phyloP scores from a whole-genome alignment of 2,797 vertebrate species.

The Nyctibius grandis region DNA sequence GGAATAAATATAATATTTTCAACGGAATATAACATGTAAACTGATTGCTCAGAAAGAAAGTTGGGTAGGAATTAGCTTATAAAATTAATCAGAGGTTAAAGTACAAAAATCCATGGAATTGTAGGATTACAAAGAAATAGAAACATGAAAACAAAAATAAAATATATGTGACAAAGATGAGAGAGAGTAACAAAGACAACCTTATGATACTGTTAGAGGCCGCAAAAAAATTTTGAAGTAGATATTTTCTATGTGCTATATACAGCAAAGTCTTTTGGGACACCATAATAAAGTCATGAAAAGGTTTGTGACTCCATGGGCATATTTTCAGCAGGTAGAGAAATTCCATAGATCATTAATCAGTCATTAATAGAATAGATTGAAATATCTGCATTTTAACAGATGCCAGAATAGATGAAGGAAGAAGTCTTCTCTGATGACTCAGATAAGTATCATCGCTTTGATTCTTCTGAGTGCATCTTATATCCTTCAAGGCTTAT shows the following conservation, averaged over 20 bases:
- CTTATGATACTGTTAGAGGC: background rate
- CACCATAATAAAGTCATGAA: background rate
- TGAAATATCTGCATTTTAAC: slow-evolving; percentile 52
- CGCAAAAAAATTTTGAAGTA: background rate
- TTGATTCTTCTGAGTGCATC: slow-evolving; percentile 27
- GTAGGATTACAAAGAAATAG: background rate
- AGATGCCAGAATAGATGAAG: slow-evolving; percentile 35
- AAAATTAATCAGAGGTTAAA: background rate
- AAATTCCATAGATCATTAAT: slow-evolving; percentile 49
- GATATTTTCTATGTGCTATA: background rate
- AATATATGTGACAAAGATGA: background rate
- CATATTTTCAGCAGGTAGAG: slow-evolving; percentile 21
- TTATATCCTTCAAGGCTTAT: slow-evolving; percentile 60
- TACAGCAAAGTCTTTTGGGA: background rate
- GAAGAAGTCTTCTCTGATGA: slow-evolving; percentile 40
- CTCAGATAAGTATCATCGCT: slow-evolving; percentile 53
- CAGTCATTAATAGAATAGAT: slow-evolving; percentile 23
- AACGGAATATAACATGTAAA: background rate
- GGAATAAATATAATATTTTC: background rate
- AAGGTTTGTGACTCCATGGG: background rate
- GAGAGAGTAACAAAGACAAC: background rate
- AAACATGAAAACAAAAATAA: background rate
- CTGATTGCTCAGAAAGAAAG: background rate
- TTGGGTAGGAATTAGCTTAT: background rate
- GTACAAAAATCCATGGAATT: background rate